Conservation (phyloP, 2,888 invertebrate species). For the Pyrgus malvae region DNA sequence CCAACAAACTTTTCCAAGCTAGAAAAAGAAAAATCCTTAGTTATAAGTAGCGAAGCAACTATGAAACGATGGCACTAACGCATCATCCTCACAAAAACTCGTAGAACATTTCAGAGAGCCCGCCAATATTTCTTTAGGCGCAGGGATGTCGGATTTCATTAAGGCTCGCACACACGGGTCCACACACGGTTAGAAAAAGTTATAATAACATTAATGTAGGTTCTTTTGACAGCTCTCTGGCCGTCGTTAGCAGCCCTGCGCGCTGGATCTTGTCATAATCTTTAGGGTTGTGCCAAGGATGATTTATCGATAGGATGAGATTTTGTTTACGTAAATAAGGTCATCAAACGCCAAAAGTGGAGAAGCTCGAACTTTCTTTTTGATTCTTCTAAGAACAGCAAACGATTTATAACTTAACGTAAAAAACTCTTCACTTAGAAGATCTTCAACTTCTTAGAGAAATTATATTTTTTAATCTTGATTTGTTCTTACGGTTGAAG, state of each 20-base stretch:
- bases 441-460: too few relatives aligned
- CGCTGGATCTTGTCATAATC: constrained; percentile 81
- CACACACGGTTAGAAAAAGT: constrained; percentile 72
- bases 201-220: constrained; percentile 81
- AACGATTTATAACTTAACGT: too few relatives aligned
- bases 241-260: constrained; percentile 78
- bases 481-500: too few relatives aligned
- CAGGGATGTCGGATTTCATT: constrained; percentile 29
- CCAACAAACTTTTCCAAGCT: too few relatives aligned
- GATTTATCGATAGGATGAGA: constrained; percentile 10
- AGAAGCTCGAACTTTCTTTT: too few relatives aligned
- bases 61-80: background rate
- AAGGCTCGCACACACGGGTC: constrained; percentile 38
- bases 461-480: too few relatives aligned
- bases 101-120: constrained; percentile 14
- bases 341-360: too few relatives aligned
- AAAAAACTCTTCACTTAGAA: too few relatives aligned
- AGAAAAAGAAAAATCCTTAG: too few relatives aligned
- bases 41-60: background rate
- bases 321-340: background rate
- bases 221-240: constrained; percentile 77
- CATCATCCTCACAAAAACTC: constrained; percentile 9
- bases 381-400: too few relatives aligned
- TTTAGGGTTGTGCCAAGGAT: constrained; percentile 51
- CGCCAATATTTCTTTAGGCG: constrained; percentile 16